phyloP scores from a whole-genome alignment of 2,888 invertebrate species.

The Acleris emargana region DNA sequence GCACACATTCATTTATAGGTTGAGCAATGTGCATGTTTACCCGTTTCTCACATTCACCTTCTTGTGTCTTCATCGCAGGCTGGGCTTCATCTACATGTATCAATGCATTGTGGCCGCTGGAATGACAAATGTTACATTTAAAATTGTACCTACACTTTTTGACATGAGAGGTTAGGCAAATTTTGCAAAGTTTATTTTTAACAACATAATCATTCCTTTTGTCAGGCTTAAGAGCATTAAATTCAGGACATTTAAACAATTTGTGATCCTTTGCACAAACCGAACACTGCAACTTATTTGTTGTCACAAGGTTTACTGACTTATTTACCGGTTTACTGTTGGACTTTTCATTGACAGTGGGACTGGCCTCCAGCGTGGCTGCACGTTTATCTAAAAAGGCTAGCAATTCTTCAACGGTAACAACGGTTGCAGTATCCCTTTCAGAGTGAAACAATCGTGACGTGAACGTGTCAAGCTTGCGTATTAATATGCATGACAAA shows the following conservation, averaged over 20 bases:
- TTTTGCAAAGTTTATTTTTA: conserved; percentile 8
- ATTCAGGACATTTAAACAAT: conserved; percentile 14
- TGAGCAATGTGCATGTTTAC: neutral
- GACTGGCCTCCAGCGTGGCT: neutral
- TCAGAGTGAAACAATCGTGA: conserved; percentile 1
- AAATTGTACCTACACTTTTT: conserved; percentile 16
- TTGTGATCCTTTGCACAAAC: neutral
- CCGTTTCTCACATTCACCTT: neutral
- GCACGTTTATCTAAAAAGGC: neutral
- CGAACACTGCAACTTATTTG: no score
- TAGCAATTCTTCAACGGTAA: neutral
- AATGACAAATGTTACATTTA: conserved; percentile 2
- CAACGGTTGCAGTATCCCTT: neutral
- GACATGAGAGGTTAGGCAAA: conserved; percentile 5
- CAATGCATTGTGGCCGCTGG: conserved; percentile 15
- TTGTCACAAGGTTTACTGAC: neutral
- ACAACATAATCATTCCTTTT: neutral
- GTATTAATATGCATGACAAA: neutral
- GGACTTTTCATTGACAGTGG: neutral
- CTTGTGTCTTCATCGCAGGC: neutral
- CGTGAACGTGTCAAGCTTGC: neutral
- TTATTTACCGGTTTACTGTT: neutral
- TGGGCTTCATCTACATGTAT: neutral
- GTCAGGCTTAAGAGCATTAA: neutral
- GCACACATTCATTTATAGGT: neutral